Conservation (phyloP, 2,888 invertebrate species). For the Agrotis exclamationis region DNA sequence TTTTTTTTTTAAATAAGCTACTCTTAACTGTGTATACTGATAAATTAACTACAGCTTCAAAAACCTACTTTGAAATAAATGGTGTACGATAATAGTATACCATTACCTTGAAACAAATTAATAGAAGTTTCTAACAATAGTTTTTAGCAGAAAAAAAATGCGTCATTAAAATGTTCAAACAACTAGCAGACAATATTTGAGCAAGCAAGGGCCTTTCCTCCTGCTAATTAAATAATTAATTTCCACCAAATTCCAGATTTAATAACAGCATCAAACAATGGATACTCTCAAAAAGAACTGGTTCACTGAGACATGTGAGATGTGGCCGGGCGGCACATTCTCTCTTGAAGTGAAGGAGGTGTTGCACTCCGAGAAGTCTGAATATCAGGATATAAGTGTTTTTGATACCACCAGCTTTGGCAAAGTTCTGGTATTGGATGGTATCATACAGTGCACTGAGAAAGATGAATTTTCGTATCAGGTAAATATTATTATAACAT, state of each 20-base stretch:
- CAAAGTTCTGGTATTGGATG: constrained; percentile 97
- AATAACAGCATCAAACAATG: constrained; percentile 85
- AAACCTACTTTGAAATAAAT: neutral
- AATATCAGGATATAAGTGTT: constrained; percentile 96
- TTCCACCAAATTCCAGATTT: constrained; percentile 26
- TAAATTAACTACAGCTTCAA: neutral
- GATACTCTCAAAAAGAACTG: constrained; percentile 95
- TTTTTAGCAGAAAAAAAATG: neutral
- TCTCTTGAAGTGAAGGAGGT: constrained; percentile 96
- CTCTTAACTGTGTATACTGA: no score
- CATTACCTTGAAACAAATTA: no score
- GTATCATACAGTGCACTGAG: constrained; percentile 99
- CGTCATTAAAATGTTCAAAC: no score
- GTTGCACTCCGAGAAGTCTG: constrained; percentile 94
- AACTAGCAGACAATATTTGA: no score
- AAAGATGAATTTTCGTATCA: constrained; percentile 99
- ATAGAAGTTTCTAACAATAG: no score
- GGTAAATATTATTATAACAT: constrained; percentile 74
- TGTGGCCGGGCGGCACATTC: constrained; percentile 98
- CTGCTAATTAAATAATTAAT: no score
- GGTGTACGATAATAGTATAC: no score
- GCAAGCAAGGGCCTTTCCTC: no score
- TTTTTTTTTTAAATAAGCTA: neutral
- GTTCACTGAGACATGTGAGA: constrained; percentile 97
- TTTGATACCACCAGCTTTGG: constrained; percentile 96